Percentiles rank a stretch among this genome's conserved stretches.
phyloP scores from a whole-genome alignment of 1,140 invertebrate genomes.

The Drosophila varians region DNA sequence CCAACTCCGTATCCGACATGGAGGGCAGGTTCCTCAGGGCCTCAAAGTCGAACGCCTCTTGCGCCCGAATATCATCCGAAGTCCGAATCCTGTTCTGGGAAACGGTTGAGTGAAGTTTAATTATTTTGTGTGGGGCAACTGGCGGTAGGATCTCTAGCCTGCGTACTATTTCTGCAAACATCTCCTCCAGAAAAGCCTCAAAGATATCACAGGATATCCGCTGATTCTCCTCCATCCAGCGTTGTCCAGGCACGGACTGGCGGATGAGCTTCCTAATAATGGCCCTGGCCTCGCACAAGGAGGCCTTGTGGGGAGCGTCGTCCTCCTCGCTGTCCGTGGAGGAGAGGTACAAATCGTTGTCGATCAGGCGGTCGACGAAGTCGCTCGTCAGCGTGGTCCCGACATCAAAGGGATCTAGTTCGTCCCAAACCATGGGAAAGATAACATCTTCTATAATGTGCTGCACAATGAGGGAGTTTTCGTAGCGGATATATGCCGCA shows the following conservation, averaged over 20 bases:
- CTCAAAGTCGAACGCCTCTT: not conserved
- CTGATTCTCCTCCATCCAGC: conserved; percentile 64
- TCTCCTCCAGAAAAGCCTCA: conserved; percentile 47
- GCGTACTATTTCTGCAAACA: conserved; percentile 30
- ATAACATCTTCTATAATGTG: conserved; percentile 69
- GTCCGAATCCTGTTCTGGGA: not conserved
- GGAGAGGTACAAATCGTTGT: conserved; percentile 65
- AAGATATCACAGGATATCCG: conserved; percentile 39
- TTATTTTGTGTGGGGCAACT: not conserved
- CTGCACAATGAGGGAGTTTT: conserved; percentile 36
- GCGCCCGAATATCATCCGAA: not conserved
- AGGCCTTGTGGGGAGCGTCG: conserved; percentile 8
- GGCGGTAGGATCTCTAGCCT: conserved; percentile 1
- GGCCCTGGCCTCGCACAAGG: conserved; percentile 42
- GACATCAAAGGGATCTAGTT: conserved; percentile 61
- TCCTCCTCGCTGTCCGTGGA: conserved; percentile 66
- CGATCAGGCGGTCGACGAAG: conserved; percentile 66
- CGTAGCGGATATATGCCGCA: conserved; percentile 19
- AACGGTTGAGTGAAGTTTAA: not conserved
- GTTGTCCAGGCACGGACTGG: conserved; percentile 59
- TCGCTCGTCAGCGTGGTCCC: conserved; percentile 33
- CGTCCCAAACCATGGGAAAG: conserved; percentile 31
- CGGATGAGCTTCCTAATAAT: conserved; percentile 69
- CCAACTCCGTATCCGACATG: not conserved
- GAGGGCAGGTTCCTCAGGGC: not conserved